Conservation (phyloP, 2,888 invertebrate species). For the Scrobipalpa costella region DNA sequence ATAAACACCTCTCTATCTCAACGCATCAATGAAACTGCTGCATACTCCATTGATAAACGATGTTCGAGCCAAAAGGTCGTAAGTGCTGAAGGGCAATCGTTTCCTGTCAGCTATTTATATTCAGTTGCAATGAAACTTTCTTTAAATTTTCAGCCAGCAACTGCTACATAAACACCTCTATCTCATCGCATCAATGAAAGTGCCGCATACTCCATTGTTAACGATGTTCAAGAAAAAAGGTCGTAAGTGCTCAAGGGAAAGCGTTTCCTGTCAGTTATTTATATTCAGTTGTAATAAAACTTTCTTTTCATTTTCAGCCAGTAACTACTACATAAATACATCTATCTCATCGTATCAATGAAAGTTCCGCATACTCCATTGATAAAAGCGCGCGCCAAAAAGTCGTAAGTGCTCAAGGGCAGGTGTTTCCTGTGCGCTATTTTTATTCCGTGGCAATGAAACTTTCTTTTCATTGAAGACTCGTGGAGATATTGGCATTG, state of each 20-base stretch:
- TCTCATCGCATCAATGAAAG: conserved; percentile 1
- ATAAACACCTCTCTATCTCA: background rate
- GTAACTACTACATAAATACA: too few relatives aligned
- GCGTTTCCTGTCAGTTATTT: background rate
- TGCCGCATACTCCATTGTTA: background rate
- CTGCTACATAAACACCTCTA: background rate
- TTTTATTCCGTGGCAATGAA: conserved; percentile 7
- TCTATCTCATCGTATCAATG: background rate
- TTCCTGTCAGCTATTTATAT: background rate
- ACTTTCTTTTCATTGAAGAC: conserved; percentile 4
- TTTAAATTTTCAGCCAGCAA: background rate
- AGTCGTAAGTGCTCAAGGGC: conserved; percentile 7
- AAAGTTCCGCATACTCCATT: background rate
- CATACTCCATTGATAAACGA: background rate
- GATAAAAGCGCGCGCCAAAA: too few relatives aligned
- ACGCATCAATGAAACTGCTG: conserved; percentile 3
- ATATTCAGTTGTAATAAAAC: background rate
- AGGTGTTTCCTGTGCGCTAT: conserved; percentile 6
- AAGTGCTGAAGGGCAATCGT: background rate
- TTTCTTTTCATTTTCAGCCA: background rate
- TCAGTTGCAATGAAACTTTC: conserved; percentile 9
- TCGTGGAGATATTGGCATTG: background rate
- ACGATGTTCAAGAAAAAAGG: background rate
- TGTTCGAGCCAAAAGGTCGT: background rate
- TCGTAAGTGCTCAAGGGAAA: conserved; percentile 3